These are phyloP conservation scores for Augochlora pura DNA, from an alignment of 1,140 invertebrate genomes.

Conservation along the genomic window DNA sequence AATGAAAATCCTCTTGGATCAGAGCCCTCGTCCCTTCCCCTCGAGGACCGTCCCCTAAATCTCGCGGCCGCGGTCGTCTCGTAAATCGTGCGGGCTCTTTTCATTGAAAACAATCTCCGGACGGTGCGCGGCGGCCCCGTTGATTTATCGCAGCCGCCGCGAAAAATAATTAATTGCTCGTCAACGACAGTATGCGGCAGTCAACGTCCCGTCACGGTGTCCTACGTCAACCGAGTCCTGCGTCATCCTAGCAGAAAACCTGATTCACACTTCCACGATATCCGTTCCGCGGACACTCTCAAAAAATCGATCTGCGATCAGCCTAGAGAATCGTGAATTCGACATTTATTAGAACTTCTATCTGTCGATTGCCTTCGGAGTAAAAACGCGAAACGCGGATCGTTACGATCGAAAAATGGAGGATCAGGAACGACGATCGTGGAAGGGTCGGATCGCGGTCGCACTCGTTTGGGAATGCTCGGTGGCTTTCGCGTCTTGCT, in stretches of 20 bases:
- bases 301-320: too few species aligned
- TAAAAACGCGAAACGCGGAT: too few species aligned
- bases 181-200: too few species aligned
- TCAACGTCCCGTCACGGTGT: too few species aligned
- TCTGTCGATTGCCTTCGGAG: too few species aligned
- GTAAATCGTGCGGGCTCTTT: conserved; percentile 22
- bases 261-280: background rate
- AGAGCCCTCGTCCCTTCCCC: background rate
- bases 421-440: too few species aligned
- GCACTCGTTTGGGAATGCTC: too few species aligned
- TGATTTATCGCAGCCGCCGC: conserved; percentile 23
- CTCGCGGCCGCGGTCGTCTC: conserved; percentile 8
- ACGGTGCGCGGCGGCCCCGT: background rate
- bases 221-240: background rate
- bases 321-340: too few species aligned
- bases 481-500: too few species aligned
- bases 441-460: too few species aligned
- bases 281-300: background rate
- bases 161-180: background rate
- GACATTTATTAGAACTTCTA: too few species aligned
- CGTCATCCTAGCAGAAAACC: background rate
- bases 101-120: conserved; percentile 26
- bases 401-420: too few species aligned
- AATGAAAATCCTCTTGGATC: conserved; percentile 31
- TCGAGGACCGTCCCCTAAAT: conserved; percentile 23